phyloP scores from a whole-genome alignment of 2,797 vertebrate species.

The Karalla daura region DNA sequence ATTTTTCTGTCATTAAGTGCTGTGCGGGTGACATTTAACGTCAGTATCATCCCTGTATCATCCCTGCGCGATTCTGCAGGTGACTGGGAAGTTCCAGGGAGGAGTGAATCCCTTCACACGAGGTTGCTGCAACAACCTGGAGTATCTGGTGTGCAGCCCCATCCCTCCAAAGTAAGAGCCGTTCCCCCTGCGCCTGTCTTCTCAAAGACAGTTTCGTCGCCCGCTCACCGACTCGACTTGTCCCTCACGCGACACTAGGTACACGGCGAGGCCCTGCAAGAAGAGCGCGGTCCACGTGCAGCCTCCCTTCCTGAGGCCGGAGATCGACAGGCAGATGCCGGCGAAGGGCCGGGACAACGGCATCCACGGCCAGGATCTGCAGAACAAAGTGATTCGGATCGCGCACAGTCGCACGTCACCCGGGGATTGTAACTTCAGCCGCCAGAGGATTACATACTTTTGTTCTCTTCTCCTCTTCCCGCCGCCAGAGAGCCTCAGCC shows the following conservation, averaged over 20 bases:
- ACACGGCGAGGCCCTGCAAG: slow-evolving; percentile 84
- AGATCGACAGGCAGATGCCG: slow-evolving; percentile 84
- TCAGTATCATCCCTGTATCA: too few relatives aligned
- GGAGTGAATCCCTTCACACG: slow-evolving; percentile 96
- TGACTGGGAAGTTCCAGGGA: slow-evolving; percentile 97
- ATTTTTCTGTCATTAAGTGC: too few relatives aligned
- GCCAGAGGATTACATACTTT: slow-evolving; percentile 22
- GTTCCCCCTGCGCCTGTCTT: not conserved
- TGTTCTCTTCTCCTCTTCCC: slow-evolving; percentile 16
- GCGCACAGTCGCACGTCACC: not conserved
- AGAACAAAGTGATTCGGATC: slow-evolving; percentile 85
- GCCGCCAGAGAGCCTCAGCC: slow-evolving; percentile 81
- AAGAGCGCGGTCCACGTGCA: slow-evolving; percentile 83
- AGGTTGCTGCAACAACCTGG: slow-evolving; percentile 93
- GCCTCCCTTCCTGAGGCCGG: slow-evolving; percentile 91
- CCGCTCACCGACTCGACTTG: not conserved
- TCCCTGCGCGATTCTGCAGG: slow-evolving; percentile 79
- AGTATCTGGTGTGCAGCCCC: slow-evolving; percentile 95
- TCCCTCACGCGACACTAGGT: slow-evolving; percentile 77
- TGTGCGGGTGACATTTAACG: too few relatives aligned
- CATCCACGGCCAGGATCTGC: slow-evolving; percentile 84
- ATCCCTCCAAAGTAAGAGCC: slow-evolving; percentile 90
- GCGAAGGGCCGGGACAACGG: slow-evolving; percentile 91
- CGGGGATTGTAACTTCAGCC: slow-evolving; percentile 5
- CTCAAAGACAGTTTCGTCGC: not conserved